Base-by-base conservation (phyloP, 2,113 vertebrate genomes). In the Colistium nudipinnis region DNA sequence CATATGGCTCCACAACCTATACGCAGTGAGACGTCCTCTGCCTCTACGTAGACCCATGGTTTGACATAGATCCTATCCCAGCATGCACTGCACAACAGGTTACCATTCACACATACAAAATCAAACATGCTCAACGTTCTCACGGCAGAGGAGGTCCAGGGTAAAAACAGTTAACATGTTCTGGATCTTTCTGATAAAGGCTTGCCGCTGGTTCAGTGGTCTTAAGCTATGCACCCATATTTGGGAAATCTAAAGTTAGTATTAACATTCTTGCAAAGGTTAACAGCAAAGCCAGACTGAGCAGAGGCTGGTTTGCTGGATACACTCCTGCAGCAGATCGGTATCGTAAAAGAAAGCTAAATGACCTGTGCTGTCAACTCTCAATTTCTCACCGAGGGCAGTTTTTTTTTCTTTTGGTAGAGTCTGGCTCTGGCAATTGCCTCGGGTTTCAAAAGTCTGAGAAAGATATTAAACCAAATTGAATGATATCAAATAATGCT, bases 231-330 rank as follows among this genome's bases (percentile, higher is more conserved):
- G 76, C 36, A 51, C 67, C 43, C 2, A n/a, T 49, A 76, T 78
- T 84, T 73, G 67, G 70, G 65, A 83, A 81, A 70, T 76, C 61
- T 72, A 28, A 56, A 82, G 72, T 84, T 17, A 65, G 64, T 61
- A 70, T 20, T 19, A 69, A 39, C 47, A 59, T 75, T 70, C 52
- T 77, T 35, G 39, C 63, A 70, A 47, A 75, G 54, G 52, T 70
- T 84, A 83, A 89, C 78, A 53, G 54, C 57, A 86, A 86, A 81
- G 70, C 72, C 88, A 91, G 87, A 87, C 81, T 80, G 66, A 80
- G 59, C 70, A 74, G 49, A 82, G 24, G 52, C 48, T 55, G 45
- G 72, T 61, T 74, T 72, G 55, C 59, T 78, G 69, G 79, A 83
- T 39, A 56, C 45, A 80, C 60, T 72, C 45, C 72, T 44, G 31